These are phyloP conservation scores for Pecten maximus DNA, from an alignment of 2,888 invertebrate species.

Conservation along the genomic window DNA sequence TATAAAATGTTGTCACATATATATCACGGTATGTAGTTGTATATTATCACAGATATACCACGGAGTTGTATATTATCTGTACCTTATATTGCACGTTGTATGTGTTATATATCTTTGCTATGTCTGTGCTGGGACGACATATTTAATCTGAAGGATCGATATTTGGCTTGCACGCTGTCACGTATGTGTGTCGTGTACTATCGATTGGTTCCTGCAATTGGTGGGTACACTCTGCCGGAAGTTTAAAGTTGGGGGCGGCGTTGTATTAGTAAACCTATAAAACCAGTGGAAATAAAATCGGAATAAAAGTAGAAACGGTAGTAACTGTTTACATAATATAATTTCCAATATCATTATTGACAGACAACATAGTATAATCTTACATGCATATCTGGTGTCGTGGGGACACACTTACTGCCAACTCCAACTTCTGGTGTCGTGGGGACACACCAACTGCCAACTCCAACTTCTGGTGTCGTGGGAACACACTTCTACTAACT, in stretches of 20 bases:
- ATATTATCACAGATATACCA: too few relatives aligned
- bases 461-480: too few relatives aligned
- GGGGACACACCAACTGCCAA: too few relatives aligned
- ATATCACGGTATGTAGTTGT: too few relatives aligned
- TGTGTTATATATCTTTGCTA: not conserved
- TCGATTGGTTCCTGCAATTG: not conserved
- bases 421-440: too few relatives aligned
- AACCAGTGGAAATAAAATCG: not conserved
- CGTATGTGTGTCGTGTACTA: not conserved
- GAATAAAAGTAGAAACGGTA: not conserved
- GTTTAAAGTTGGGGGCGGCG: slow-evolving; percentile 30
- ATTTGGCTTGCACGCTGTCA: not conserved
- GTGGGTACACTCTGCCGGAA: not conserved
- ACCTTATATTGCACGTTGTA: not conserved
- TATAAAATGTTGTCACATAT: too few relatives aligned
- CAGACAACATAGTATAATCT: not conserved
- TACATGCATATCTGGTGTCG: too few relatives aligned
- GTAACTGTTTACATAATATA: not conserved
- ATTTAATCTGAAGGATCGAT: not conserved
- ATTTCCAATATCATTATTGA: not conserved
- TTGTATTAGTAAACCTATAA: not conserved
- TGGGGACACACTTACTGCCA: too few relatives aligned
- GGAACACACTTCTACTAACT: too few relatives aligned
- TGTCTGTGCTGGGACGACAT: not conserved
- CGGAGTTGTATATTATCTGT: too few relatives aligned